Conservation (phyloP, 1,140 invertebrate species). For the Plutomurus gul region DNA sequence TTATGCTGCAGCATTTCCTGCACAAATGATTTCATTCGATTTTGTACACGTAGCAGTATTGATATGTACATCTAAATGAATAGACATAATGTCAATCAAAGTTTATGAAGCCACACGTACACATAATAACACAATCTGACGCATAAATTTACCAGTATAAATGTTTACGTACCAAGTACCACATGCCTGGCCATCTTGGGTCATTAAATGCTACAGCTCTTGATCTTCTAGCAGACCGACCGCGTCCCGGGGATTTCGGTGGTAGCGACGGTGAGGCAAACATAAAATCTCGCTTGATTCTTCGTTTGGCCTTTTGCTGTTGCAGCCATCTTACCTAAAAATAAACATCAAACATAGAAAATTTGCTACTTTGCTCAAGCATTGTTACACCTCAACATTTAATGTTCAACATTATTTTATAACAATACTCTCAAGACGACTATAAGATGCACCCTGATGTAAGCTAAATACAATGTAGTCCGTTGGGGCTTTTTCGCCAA, state of each 20-base stretch:
- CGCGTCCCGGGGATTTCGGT: neutral
- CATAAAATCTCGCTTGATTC: conserved; percentile 58
- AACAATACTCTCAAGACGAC: no score
- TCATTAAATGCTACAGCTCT: conserved; percentile 68
- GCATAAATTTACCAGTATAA: neutral
- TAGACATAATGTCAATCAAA: no score
- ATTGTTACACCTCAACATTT: no score
- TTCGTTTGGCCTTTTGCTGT: conserved; percentile 58
- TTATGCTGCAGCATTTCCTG: no score
- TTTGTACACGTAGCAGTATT: no score
- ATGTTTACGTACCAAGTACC: conserved; percentile 79
- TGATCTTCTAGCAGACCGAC: conserved; percentile 34
- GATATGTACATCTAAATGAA: no score
- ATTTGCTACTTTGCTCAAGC: neutral
- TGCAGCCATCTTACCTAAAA: conserved; percentile 60
- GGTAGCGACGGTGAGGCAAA: neutral
- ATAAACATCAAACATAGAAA: conserved; percentile 27
- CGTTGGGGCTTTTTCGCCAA: no score
- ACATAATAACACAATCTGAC: neutral
- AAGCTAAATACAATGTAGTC: no score
- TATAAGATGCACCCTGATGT: no score
- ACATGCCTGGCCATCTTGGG: conserved; percentile 84
- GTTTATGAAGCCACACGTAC: neutral
- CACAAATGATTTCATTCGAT: no score
- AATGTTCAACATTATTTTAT: no score